Percentiles rank a stretch among this genome's conserved stretches.
Conservation (phyloP, 2,113 vertebrate species). For the Morone chrysops region DNA sequence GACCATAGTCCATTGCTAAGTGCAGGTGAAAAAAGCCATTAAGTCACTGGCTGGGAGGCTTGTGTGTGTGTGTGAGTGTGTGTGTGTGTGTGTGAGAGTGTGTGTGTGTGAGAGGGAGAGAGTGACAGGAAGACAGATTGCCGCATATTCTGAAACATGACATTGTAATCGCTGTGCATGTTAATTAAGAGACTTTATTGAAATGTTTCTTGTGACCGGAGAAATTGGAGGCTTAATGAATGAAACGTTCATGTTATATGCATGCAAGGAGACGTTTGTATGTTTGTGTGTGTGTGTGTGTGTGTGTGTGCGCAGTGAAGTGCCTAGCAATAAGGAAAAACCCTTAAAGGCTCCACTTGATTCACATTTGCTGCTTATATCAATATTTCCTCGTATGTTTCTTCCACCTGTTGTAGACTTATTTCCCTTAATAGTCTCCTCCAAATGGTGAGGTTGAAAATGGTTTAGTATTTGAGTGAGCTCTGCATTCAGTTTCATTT, state of each 20-base stretch:
- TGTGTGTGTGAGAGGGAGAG: slow-evolving; percentile 27
- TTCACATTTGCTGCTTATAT: slow-evolving; percentile 51
- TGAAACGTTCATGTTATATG: slow-evolving; percentile 49
- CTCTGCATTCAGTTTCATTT: slow-evolving; percentile 49
- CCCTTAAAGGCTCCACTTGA: slow-evolving; percentile 26
- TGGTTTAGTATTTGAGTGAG: slow-evolving; percentile 41
- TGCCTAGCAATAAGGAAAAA: slow-evolving; percentile 10
- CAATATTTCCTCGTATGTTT: slow-evolving; percentile 12
- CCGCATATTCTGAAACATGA: slow-evolving; percentile 82
- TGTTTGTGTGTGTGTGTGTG: neutral
- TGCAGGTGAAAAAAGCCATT: slow-evolving; percentile 79
- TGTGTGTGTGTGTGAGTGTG: slow-evolving; percentile 30
- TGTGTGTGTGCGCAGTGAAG: neutral
- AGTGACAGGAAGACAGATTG: slow-evolving; percentile 84
- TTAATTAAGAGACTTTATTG: slow-evolving; percentile 85
- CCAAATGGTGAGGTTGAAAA: slow-evolving; percentile 25
- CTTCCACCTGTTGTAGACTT: slow-evolving; percentile 13
- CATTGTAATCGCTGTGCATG: slow-evolving; percentile 82
- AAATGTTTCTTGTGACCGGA: slow-evolving; percentile 76
- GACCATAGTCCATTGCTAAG: slow-evolving; percentile 69
- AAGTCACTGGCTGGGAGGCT: slow-evolving; percentile 66
- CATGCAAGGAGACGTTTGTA: neutral
- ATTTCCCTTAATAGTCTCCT: slow-evolving; percentile 45
- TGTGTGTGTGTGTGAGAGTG: slow-evolving; percentile 2
- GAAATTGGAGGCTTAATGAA: slow-evolving; percentile 78